phyloP scores from a whole-genome alignment of 30 jellyfish, hydroid and myxozoan genomes.

The Chironex yamaguchii region DNA sequence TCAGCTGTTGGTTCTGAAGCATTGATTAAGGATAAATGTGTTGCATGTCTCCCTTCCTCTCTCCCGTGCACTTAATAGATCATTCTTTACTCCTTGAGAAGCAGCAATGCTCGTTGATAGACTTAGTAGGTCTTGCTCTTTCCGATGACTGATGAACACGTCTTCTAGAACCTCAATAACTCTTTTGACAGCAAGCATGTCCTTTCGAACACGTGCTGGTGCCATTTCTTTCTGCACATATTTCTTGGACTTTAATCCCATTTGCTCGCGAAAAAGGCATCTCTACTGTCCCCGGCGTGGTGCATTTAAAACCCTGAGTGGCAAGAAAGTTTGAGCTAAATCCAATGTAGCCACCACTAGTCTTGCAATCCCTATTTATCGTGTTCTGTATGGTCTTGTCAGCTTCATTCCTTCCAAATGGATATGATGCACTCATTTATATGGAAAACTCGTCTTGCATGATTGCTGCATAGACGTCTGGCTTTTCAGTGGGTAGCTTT shows the following conservation, averaged over 20 bases:
- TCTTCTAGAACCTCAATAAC: slow-evolving; percentile 56
- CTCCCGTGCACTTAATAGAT: slow-evolving; percentile 16
- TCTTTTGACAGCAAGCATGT: slow-evolving; percentile 54
- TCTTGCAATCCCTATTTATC: slow-evolving; percentile 42
- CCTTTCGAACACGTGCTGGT: slow-evolving; percentile 36
- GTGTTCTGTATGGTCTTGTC: slow-evolving; percentile 60
- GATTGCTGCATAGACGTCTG: slow-evolving; percentile 36
- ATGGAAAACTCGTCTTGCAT: slow-evolving; percentile 46
- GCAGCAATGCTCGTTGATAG: slow-evolving; percentile 54
- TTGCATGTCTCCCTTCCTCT: slow-evolving; percentile 22
- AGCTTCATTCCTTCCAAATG: slow-evolving; percentile 55
- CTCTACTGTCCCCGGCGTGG: slow-evolving; percentile 26
- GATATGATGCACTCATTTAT: slow-evolving; percentile 26
- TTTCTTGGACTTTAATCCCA: slow-evolving; percentile 24
- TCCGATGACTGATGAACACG: slow-evolving; percentile 48
- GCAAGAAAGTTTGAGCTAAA: slow-evolving; percentile 43
- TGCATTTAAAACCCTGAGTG: slow-evolving; percentile 28
- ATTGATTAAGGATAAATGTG: slow-evolving; percentile 23
- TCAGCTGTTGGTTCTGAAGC: slow-evolving; percentile 49
- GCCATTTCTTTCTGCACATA: slow-evolving; percentile 62
- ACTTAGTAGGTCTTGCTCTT: slow-evolving; percentile 21
- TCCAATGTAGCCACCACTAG: slow-evolving; percentile 39
- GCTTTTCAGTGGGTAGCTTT: slow-evolving; percentile 15
- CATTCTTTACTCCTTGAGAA: slow-evolving; percentile 31
- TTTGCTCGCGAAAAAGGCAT: slow-evolving; percentile 49